Evolutionary conservation across 2,797 vertebrate genomes (phyloP).

Genomic region (Anniella stebbinsi): DNA sequence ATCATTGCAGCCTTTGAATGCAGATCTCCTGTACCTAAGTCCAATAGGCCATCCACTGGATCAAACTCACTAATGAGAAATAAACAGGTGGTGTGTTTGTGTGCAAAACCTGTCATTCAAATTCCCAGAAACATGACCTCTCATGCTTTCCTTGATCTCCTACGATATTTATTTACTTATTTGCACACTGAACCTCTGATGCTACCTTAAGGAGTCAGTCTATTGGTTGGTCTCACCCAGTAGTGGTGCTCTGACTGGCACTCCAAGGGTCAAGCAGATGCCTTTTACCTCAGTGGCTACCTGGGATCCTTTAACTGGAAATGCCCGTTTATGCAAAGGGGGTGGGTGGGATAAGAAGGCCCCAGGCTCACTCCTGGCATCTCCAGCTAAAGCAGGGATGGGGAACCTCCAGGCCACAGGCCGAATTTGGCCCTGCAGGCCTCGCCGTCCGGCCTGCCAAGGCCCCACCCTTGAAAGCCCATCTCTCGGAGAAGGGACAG

Average conservation of each 20-base stretch:
- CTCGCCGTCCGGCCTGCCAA: too few relatives aligned
- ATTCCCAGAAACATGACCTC: not conserved
- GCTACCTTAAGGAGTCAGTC: not conserved
- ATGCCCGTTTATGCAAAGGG: not conserved
- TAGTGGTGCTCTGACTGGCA: not conserved
- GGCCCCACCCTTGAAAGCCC: too few relatives aligned
- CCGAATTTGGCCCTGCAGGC: too few relatives aligned
- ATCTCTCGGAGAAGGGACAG: too few relatives aligned
- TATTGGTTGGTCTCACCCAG: not conserved
- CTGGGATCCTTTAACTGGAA: not conserved
- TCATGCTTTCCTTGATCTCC: not conserved
- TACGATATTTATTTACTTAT: not conserved
- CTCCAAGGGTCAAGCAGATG: not conserved
- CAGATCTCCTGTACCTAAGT: too few relatives aligned
- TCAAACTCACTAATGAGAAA: too few relatives aligned
- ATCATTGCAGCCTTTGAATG: not conserved
- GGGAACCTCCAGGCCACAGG: too few relatives aligned
- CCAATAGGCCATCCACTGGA: too few relatives aligned
- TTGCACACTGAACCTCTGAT: not conserved
- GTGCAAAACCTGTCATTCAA: not conserved
- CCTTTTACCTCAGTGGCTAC: not conserved
- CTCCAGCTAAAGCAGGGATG: not conserved
- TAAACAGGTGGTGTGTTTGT: not conserved
- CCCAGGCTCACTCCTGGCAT: not conserved
- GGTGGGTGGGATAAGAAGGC: not conserved